These are phyloP conservation scores for Microhierax caerulescens DNA, from an alignment of 2,797 vertebrate genomes.

Conservation along the genomic window DNA sequence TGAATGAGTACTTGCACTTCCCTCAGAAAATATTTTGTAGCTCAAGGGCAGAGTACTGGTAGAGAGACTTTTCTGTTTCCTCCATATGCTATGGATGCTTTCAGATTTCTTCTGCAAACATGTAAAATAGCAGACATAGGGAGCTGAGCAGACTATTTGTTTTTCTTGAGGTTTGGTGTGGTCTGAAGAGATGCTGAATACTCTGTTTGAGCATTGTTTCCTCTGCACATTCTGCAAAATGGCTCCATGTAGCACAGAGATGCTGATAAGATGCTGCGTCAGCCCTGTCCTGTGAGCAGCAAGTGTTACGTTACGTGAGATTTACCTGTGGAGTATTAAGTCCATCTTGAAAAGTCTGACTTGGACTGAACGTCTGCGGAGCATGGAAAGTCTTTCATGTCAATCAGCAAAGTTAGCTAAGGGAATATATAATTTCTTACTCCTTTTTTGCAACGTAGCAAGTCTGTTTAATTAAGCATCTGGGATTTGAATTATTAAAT, in stretches of 20 bases:
- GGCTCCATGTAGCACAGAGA: not conserved
- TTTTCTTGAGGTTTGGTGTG: not conserved
- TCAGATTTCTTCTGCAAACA: not conserved
- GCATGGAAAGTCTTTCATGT: not conserved
- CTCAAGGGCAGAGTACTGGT: not conserved
- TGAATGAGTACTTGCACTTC: not conserved
- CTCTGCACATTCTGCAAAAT: not conserved
- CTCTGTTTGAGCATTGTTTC: not conserved
- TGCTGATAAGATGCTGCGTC: not conserved
- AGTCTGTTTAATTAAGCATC: conserved; percentile 58
- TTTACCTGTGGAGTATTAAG: not conserved
- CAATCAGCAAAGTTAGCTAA: not conserved
- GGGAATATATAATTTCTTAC: not conserved
- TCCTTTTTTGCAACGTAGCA: not conserved
- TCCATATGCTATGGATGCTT: not conserved
- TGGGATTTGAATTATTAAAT: conserved; percentile 67
- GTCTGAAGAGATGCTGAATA: not conserved
- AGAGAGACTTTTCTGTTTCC: not conserved
- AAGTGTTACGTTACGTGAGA: not conserved
- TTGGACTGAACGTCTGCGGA: not conserved
- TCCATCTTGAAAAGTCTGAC: not conserved
- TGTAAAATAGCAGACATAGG: not conserved
- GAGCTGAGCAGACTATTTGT: not conserved
- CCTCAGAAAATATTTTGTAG: not conserved
- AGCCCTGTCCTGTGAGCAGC: not conserved